Percentiles rank a stretch among this genome's conserved stretches.
Conservation (phyloP, 2,888 invertebrate species). For the Merodon equestris region DNA sequence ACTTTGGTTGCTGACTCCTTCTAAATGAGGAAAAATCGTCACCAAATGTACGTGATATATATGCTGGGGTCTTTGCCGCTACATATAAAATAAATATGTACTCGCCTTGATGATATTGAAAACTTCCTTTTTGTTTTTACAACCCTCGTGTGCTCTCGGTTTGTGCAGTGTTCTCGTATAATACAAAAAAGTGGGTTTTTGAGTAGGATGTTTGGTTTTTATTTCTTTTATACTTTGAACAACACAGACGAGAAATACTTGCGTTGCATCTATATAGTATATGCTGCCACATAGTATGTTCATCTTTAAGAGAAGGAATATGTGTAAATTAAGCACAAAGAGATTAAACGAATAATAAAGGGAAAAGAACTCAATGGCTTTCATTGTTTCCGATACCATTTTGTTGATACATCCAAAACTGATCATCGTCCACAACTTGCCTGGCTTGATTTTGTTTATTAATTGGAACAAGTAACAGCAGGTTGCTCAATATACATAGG, state of each 20-base stretch:
- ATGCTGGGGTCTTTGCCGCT: neutral
- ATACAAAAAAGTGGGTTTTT: constrained; percentile 16
- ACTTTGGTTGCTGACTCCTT: constrained; percentile 24
- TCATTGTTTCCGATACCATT: constrained; percentile 44
- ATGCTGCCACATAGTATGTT: no score
- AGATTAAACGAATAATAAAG: constrained; percentile 22
- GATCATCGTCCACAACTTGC: constrained; percentile 9
- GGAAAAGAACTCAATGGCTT: constrained; percentile 16
- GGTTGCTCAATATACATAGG: constrained; percentile 26
- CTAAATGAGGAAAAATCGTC: constrained; percentile 39
- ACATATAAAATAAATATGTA: neutral
- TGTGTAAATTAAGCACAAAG: constrained; percentile 34
- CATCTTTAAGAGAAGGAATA: no score
- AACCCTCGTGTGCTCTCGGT: neutral
- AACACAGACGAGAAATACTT: no score
- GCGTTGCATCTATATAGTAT: no score
- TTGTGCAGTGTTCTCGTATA: constrained; percentile 1
- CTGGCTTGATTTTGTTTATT: constrained; percentile 18
- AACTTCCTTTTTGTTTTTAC: constrained; percentile 40
- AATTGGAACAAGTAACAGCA: constrained; percentile 29
- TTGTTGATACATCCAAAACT: constrained; percentile 6
- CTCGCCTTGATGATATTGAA: constrained; percentile 40
- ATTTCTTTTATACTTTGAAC: constrained; percentile 4
- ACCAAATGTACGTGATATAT: constrained; percentile 14
- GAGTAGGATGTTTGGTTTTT: constrained; percentile 47